These are phyloP conservation scores for Odontophorus gujanensis DNA, from an alignment of 2,113 vertebrate species.

Conservation along the genomic window DNA sequence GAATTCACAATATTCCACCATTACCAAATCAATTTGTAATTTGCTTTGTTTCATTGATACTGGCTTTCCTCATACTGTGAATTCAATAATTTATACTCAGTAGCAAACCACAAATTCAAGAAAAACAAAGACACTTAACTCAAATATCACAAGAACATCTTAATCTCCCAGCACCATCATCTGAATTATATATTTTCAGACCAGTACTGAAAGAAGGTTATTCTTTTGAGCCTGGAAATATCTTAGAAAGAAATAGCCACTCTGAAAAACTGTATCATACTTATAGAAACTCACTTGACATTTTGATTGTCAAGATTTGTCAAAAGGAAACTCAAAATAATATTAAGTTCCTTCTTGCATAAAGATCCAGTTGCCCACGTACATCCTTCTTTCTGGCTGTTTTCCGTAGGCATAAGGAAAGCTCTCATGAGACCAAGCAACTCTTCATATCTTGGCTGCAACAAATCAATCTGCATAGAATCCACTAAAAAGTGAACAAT, in stretches of 20 bases:
- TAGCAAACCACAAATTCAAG: not conserved
- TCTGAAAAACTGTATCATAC: not conserved
- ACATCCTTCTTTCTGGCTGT: not conserved
- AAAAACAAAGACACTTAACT: not conserved
- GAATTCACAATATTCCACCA: not conserved
- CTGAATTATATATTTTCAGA: not conserved
- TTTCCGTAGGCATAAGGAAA: not conserved
- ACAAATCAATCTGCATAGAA: not conserved
- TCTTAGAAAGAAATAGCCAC: not conserved
- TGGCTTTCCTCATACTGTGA: not conserved
- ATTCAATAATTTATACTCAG: not conserved
- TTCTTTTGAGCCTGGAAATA: not conserved
- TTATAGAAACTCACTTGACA: not conserved
- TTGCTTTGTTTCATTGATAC: not conserved
- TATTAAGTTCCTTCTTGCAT: not conserved
- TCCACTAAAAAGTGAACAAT: not conserved
- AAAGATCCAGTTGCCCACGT: not conserved
- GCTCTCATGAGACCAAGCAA: not conserved
- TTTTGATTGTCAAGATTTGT: not conserved
- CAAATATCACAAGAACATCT: not conserved
- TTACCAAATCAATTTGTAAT: not conserved
- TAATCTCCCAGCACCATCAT: not conserved
- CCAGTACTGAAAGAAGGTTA: not conserved
- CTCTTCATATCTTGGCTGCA: rapidly evolving
- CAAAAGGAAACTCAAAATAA: not conserved